These are phyloP conservation scores for Thalassarche chlororhynchos DNA, from an alignment of 2,113 vertebrate genomes.

Conservation along the genomic window DNA sequence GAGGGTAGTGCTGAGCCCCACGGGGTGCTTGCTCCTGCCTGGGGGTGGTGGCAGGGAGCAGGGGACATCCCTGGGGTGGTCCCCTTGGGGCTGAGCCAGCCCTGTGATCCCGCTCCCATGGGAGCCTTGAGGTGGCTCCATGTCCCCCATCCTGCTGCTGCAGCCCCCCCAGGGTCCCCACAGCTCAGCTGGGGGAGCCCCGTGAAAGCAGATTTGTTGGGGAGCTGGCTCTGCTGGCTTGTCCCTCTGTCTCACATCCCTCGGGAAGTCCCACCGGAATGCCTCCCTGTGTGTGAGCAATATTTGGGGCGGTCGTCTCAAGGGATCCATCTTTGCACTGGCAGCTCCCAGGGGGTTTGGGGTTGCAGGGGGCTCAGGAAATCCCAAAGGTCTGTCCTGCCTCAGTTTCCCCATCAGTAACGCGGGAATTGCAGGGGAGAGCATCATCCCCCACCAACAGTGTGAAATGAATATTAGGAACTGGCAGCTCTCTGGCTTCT, in stretches of 20 bases:
- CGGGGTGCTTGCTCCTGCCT: rapidly evolving
- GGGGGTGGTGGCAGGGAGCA: not conserved
- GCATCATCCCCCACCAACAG: no score
- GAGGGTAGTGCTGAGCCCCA: not conserved
- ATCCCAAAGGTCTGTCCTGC: not conserved
- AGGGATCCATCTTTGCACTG: not conserved
- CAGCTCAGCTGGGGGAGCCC: not conserved
- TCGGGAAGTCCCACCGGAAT: not conserved
- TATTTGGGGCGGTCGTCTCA: not conserved
- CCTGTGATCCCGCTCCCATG: rapidly evolving
- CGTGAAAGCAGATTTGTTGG: not conserved
- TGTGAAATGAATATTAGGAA: not conserved
- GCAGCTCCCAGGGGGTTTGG: not conserved
- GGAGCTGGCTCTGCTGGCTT: not conserved
- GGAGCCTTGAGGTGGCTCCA: not conserved
- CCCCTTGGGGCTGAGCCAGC: not conserved
- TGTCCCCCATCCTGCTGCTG: not conserved
- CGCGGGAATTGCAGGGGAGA: rapidly evolving
- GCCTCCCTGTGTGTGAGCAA: not conserved
- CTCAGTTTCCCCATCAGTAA: not conserved
- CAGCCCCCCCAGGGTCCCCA: not conserved
- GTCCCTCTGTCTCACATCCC: not conserved
- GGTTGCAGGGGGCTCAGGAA: not conserved
- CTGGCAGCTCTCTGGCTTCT: not conserved
- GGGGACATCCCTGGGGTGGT: not conserved